Conservation (phyloP, 1,140 invertebrate genomes). For the Bombus waltoni region DNA sequence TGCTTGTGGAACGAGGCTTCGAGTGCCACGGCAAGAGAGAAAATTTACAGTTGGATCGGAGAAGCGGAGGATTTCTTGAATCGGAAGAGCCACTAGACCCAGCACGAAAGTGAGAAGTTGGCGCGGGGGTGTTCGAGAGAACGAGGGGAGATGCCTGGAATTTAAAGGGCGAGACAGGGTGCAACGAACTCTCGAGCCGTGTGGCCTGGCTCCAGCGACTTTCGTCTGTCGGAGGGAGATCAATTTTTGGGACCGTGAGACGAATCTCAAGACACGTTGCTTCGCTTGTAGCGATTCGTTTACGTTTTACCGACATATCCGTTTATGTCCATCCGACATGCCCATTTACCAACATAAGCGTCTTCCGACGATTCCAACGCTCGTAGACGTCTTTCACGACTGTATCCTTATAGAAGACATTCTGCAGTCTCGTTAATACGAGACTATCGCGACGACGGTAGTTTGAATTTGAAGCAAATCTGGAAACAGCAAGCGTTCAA, state of each 20-base stretch:
- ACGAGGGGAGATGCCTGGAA: conserved; percentile 31
- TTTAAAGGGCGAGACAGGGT: conserved; percentile 63
- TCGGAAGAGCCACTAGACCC: conserved; percentile 71
- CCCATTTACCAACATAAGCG: too few species aligned
- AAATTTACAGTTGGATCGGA: conserved; percentile 24
- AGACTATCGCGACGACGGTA: too few species aligned
- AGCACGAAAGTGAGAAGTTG: conserved; percentile 40
- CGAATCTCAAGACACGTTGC: background rate
- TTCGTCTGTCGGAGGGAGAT: conserved; percentile 6
- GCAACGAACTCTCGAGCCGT: conserved; percentile 65
- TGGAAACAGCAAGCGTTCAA: too few species aligned
- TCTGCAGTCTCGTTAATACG: too few species aligned
- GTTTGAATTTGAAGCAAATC: too few species aligned
- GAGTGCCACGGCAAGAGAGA: conserved; percentile 36
- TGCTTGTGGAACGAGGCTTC: conserved; percentile 13
- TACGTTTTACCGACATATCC: too few species aligned
- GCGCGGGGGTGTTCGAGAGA: conserved; percentile 41
- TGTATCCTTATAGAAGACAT: too few species aligned
- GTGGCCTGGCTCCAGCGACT: conserved; percentile 8
- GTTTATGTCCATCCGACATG: too few species aligned
- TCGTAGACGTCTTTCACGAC: too few species aligned
- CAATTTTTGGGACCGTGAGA: conserved; percentile 10
- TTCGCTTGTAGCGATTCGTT: background rate
- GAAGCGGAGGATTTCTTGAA: conserved; percentile 63
- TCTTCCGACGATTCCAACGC: too few species aligned